Evolutionary conservation across 2,797 vertebrate species (phyloP).

Genomic region (Acridotheres tristis): DNA sequence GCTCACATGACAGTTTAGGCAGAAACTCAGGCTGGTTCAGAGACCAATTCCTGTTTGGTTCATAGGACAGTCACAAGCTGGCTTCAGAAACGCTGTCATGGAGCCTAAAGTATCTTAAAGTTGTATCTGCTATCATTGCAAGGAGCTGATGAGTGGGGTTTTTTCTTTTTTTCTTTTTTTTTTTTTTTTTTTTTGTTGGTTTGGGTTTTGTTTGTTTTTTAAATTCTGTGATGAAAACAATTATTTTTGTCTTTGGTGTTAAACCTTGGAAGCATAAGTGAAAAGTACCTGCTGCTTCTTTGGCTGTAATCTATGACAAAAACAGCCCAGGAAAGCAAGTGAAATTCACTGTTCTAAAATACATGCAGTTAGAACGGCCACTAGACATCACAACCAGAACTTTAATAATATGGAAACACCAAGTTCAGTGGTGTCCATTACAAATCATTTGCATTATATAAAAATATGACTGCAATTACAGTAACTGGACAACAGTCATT

Average conservation of each 20-base stretch:
- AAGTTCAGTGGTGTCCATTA: slow-evolving; percentile 30
- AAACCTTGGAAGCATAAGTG: slow-evolving; percentile 50
- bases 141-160: background rate
- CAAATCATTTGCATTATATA: slow-evolving; percentile 32
- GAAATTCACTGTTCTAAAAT: slow-evolving; percentile 52
- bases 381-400: slow-evolving; percentile 24
- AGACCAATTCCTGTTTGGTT: background rate
- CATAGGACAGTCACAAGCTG: background rate
- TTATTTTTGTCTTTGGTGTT: slow-evolving; percentile 58
- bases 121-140: background rate
- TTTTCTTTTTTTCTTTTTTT: background rate
- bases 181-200: background rate
- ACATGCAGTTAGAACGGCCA: slow-evolving; percentile 58
- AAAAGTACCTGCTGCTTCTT: slow-evolving; percentile 46
- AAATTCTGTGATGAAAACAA: slow-evolving; percentile 29
- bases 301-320: slow-evolving; percentile 27
- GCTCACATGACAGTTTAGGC: background rate
- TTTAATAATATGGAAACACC: slow-evolving; percentile 62
- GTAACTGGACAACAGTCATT: slow-evolving; percentile 43
- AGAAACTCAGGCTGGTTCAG: background rate
- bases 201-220: background rate
- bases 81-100: background rate
- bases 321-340: slow-evolving; percentile 7
- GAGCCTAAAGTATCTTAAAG: background rate
- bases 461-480: slow-evolving; percentile 49